Evolutionary conservation across 2,113 vertebrate genomes (phyloP).

Genomic region (Campylomormyrus numenius): DNA sequence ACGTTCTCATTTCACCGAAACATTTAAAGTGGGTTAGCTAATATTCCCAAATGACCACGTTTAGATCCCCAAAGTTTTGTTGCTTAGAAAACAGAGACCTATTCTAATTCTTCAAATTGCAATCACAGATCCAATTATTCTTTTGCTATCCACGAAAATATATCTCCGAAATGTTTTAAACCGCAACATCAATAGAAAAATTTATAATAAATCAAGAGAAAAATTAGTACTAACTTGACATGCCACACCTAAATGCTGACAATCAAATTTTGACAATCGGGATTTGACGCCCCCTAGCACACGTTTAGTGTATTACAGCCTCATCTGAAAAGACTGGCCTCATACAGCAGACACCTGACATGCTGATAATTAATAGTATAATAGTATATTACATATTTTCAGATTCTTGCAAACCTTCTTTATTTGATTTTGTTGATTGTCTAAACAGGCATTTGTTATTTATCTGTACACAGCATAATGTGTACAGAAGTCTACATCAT

Average conservation of each 20-base stretch:
- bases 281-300: neutral
- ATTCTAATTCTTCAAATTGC: neutral
- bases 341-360: neutral
- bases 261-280: neutral
- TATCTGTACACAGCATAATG: neutral
- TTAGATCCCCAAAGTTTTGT: neutral
- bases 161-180: neutral
- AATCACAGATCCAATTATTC: neutral
- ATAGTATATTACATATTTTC: neutral
- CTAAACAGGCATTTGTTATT: neutral
- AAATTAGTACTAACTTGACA: neutral
- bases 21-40: neutral
- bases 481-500: neutral
- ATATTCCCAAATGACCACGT: neutral
- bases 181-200: neutral
- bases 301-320: neutral
- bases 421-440: neutral
- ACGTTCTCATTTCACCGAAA: neutral
- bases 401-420: neutral
- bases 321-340: neutral
- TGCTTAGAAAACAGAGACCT: neutral
- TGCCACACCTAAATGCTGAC: constrained; percentile 2
- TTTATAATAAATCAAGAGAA: neutral
- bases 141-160: neutral
- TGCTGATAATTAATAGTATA: neutral